Percentiles rank a stretch among this genome's conserved stretches.
Conservation (phyloP, 2,113 vertebrate genomes). For the Epinephelus cyanopodus region DNA sequence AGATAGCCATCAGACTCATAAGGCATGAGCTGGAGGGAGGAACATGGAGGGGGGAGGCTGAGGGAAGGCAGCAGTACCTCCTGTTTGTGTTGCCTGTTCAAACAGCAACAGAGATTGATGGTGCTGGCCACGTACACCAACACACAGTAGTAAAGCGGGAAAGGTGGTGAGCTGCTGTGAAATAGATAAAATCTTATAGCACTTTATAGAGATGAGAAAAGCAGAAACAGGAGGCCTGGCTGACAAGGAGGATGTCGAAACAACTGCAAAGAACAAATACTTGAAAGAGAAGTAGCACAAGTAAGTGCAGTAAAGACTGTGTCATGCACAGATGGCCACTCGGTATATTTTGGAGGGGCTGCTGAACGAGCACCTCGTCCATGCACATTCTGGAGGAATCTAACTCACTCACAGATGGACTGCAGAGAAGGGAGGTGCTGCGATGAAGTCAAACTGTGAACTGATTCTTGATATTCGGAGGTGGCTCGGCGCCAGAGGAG, state of each 20-base stretch:
- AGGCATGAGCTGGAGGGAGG: conserved; percentile 29
- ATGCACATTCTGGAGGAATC: conserved; percentile 45
- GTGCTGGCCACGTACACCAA: conserved; percentile 16
- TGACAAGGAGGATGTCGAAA: conserved; percentile 22
- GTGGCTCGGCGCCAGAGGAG: conserved; percentile 57
- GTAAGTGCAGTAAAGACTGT: conserved; percentile 41
- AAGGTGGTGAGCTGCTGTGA: not conserved
- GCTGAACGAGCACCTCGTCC: conserved; percentile 55
- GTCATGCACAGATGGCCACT: conserved; percentile 57
- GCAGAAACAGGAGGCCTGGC: conserved; percentile 24
- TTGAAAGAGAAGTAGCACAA: conserved; percentile 26
- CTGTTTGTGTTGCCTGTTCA: conserved; percentile 54
- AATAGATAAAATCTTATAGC: conserved; percentile 1
- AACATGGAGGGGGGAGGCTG: conserved; percentile 16
- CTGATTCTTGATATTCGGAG: conserved; percentile 55
- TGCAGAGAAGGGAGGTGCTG: conserved; percentile 64
- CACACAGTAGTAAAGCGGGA: conserved; percentile 37
- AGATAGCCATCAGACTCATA: conserved; percentile 16
- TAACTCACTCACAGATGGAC: conserved; percentile 55
- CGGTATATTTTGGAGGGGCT: conserved; percentile 51
- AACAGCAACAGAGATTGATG: conserved; percentile 54
- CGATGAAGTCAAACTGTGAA: conserved; percentile 58
- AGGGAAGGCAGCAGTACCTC: not conserved
- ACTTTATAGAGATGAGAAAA: conserved; percentile 31
- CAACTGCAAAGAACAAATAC: not conserved